Evolutionary conservation across 2,797 vertebrate genomes (phyloP), one percentile per base, ranked within the genome.

Genomic region (Antrozous pallidus): DNA sequence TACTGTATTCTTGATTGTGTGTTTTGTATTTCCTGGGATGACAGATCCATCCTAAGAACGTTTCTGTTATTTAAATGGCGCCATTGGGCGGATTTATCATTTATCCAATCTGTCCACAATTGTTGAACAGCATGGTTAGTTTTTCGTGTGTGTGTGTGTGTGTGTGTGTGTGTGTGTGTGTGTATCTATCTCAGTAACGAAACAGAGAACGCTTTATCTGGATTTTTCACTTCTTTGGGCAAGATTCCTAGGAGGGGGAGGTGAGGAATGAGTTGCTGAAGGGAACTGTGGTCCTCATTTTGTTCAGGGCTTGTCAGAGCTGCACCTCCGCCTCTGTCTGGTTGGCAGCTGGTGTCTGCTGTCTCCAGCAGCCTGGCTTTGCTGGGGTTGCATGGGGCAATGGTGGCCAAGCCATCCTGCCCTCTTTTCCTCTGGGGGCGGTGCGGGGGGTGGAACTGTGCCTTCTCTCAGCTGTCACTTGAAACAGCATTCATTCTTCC

Each of bases 71-170:
- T 81, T 63, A 63, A n/a, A 33, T 65, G 40, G 79, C 4, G 14
- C 26, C 2, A 0, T 22, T 0, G 2, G 6, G 13, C 0, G 0
- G 14, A 1, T 14, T 71, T 12, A 1, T 63, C 20, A 0, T n/a
- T 36, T 9, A 3, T 77, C 20, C 22, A 18, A 4, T 54, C 12
- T 3, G 63, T 38, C 36, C n/a, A 0, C 0, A 0, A 2, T 14
- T n/a, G 18, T 42, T 1, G 28, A 8, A 2, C 13, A 3, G 61
- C 3, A 14, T 31, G 83, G 33, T 24, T 16, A 17, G 20, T 36
- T 28, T 20, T 20, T 38, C 6, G 9, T 1, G 49, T 13, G 47
- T 9, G 20, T 22, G 73, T 49, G 26, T 26, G 8, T 31, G 61
- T n/a, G 40, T 24, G 12, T 14, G 0, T 22, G 40, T 14, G 33